Evolutionary conservation across 1,140 invertebrate species (phyloP).

Genomic region (Babylonia areolata): DNA sequence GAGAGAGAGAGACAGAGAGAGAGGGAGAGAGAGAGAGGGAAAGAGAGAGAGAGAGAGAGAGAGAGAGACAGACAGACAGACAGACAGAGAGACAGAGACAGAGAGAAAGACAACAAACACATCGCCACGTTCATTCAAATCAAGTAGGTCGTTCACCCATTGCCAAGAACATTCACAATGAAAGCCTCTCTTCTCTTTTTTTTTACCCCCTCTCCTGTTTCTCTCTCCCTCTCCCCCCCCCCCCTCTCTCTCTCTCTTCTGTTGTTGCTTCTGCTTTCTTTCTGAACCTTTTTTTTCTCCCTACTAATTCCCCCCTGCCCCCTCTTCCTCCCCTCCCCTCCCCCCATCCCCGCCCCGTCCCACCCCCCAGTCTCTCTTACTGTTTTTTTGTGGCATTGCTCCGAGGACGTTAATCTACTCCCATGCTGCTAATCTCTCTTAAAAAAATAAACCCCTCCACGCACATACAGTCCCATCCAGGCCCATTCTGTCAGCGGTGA

Average conservation of each 20-base stretch:
- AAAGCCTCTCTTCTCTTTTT: background rate
- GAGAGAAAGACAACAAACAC: background rate
- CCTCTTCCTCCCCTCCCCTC: background rate
- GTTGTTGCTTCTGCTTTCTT: background rate
- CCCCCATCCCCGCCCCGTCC: no score
- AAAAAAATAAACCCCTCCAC: no score
- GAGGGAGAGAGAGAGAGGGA: constrained; percentile 19
- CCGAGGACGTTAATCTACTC: no score
- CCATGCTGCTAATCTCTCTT: no score
- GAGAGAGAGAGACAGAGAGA: constrained; percentile 1
- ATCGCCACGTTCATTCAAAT: no score
- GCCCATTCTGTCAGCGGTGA: no score
- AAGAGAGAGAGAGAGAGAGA: constrained; percentile 25
- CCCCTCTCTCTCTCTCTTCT: background rate
- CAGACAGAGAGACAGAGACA: background rate
- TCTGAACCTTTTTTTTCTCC: background rate
- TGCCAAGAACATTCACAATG: background rate
- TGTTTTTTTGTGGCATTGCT: no score
- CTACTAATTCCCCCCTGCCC: background rate
- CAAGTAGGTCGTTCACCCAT: no score
- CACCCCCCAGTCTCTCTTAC: no score
- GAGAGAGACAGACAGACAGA: background rate
- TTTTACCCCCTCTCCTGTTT: background rate
- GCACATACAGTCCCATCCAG: no score
- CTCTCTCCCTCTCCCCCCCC: background rate